Evolutionary conservation across 2,113 vertebrate genomes (phyloP).

Genomic region (Gymnobelideus leadbeateri): DNA sequence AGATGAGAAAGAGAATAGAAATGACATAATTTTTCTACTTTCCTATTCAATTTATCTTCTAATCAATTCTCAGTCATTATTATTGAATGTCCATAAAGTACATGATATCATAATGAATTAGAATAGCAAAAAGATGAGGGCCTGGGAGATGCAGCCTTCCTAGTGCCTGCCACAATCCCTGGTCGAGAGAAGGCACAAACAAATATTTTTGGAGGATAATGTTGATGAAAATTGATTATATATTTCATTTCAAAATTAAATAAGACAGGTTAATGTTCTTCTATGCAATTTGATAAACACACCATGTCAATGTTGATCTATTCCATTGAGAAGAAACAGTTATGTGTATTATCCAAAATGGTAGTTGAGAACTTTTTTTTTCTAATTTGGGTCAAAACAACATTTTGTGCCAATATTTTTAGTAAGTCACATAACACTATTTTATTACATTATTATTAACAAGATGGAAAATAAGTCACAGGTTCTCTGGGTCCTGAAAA

Average conservation of each 20-base stretch:
- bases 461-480: not conserved
- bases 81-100: not conserved
- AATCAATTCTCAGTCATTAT: constrained; percentile 4
- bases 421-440: not conserved
- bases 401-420: constrained; percentile 56
- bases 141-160: not conserved
- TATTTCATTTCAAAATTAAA: not conserved
- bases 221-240: not conserved
- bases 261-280: constrained; percentile 16
- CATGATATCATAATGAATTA: not conserved
- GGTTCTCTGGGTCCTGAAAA: not conserved
- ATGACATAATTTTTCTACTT: not conserved
- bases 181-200: not conserved
- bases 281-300: not conserved
- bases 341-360: constrained; percentile 39
- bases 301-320: constrained; percentile 23
- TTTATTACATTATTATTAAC: not conserved
- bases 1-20: not conserved
- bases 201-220: constrained; percentile 28
- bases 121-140: not conserved
- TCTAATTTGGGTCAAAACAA: constrained; percentile 39
- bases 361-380: constrained; percentile 60
- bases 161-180: not conserved
- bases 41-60: not conserved
- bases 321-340: constrained; percentile 51